Base-by-base conservation (phyloP, 2,888 invertebrate species). In the Limenitis camilla region DNA sequence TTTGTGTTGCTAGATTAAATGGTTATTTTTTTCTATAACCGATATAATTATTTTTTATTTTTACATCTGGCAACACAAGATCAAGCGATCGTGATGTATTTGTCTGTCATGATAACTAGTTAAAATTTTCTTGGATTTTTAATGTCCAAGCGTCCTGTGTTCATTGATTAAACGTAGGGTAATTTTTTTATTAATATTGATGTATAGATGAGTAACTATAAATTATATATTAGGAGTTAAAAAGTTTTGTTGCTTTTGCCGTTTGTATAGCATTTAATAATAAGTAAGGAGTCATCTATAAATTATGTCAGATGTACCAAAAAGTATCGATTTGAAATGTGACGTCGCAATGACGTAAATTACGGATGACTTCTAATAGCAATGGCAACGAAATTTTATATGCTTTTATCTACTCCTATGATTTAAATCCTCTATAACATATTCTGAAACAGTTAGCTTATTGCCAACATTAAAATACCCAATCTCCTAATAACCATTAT, bases 141-240 rank as follows among this genome's bases (percentile, higher is more conserved):
- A 31, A 61, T 65, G 72, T 79, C 80, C 80, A 74, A 75, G 72
- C 63, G 19, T 73, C 69, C 73, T 83, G 81, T 84, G 83, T 85
- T 84, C 83, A 82, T 74, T 74, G 68, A 66, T 66, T 79, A 78
- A 74, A 61, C 53, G 64, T 78, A 79, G 72, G 64, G 51, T 63
- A 46, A 43, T 49, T 54, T 56, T 50, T 54, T 36, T 52, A n/a
- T 43, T 29, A 32, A 36, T 30, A 38, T 45, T 35, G 44, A 51
- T 39, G 29, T 45, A 40, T 50, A 50, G 43, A 44, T 30, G 36
- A 31, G 28, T 39, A 44, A 9, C 42, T 4, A 42, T 43, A 40
- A 29, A 11, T 5, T n/a, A 9, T 44, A 49, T n/a, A n/a, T n/a
- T n/a, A 19, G 19, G 19, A 19, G 38, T 38, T 38, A 10, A 3